Evolutionary conservation across 1,140 invertebrate genomes (phyloP).

Genomic region (Tetramorium parvispinum): DNA sequence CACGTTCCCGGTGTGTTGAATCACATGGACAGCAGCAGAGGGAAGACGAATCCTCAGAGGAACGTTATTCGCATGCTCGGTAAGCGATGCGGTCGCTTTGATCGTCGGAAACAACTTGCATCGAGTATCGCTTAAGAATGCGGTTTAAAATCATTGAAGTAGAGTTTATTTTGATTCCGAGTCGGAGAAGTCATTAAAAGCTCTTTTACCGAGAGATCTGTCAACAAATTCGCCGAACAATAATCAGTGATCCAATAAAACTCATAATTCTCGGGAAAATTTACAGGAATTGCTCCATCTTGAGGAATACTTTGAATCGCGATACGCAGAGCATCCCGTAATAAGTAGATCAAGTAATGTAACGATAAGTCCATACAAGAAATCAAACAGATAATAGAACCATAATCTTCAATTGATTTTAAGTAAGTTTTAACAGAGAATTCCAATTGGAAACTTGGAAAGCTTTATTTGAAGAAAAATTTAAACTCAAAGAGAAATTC

Average conservation of each 20-base stretch:
- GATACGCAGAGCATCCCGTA: neutral
- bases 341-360: neutral
- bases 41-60: constrained; percentile 84
- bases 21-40: constrained; percentile 76
- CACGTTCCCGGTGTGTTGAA: constrained; percentile 74
- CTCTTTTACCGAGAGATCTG: neutral
- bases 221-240: neutral
- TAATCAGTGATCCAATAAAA: neutral
- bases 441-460: neutral
- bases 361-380: neutral
- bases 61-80: constrained; percentile 90
- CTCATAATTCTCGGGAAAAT: neutral
- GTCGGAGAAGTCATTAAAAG: neutral
- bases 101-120: neutral
- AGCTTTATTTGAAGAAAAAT: neutral
- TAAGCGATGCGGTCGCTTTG: constrained; percentile 82
- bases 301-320: neutral
- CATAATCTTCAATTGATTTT: neutral
- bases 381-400: neutral
- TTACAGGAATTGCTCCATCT: neutral
- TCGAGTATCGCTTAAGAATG: neutral
- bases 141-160: constrained; percentile 1
- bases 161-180: neutral
- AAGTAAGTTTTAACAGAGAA: neutral
- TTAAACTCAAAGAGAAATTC: neutral